Evolutionary conservation across 1,140 invertebrate species (phyloP), one percentile per base, ranked within the genome.

Genomic region (Drosophila pandora): DNA sequence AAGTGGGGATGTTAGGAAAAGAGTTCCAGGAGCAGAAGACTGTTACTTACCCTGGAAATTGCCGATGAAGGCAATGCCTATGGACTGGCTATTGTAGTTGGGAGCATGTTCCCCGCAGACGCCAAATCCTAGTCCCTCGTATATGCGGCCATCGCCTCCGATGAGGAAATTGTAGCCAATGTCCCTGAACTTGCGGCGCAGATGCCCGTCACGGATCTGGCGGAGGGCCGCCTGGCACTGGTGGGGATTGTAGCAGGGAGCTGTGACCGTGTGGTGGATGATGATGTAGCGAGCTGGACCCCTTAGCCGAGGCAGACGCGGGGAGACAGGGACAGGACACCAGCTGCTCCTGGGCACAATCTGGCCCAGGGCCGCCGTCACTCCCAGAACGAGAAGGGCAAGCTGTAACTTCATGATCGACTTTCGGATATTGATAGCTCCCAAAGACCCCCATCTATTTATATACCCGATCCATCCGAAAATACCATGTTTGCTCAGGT

Each of bases 111-210:
- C 94, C 0, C 95, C 95, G 0, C 93, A 73, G 1, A 90, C 82
- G n/a, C 93, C 92, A 95, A 95, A 97, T 3, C 95, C 95, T 21
- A 73, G 21, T 6, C 70, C 70, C 43, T 73, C 70, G 9, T 73
- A 73, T 1, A 93, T 92, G 1, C 91, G 68, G 2, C 93, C 94
- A 71, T 94, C 93, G 30, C 93, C 92, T 23, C 93, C 93, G 58
- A 92, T 92, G 3, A 83, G 92, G 57, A 93, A 93, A 65, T 93
- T 93, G 93, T 96, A 94, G 92, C 96, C 92, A 73, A 94, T 95
- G 80, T 97, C 96, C 93, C 91, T 92, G 95, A 95, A 96, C 0
- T 91, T 90, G 1, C 91, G 91, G 13, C 76, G 90, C 41, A 94
- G 92, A 87, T 93, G 93, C 72, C 93, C 95, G 12, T 92, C 93